Percentiles rank a stretch among this genome's conserved stretches.
phyloP scores from a whole-genome alignment of 2,797 vertebrate species.

The Danio albolineatus region DNA sequence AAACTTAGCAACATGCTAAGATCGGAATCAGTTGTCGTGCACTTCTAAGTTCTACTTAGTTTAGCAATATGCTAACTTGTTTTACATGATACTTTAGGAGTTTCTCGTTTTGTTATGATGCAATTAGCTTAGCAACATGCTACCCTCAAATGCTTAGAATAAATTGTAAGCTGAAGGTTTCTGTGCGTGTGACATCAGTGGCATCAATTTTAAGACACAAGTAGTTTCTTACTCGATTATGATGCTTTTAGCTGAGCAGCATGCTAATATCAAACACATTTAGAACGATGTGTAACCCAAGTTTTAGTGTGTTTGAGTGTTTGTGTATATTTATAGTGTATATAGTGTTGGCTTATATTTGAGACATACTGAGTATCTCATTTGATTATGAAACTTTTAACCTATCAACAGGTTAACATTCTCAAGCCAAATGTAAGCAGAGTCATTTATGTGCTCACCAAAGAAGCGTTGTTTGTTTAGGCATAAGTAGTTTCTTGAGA shows the following conservation, averaged over 20 bases:
- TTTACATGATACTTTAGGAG: no score
- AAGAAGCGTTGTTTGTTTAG: not conserved
- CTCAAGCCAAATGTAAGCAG: not conserved
- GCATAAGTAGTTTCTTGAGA: not conserved
- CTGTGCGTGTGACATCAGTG: no score
- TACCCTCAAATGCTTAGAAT: not conserved
- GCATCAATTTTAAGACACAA: not conserved
- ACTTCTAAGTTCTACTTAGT: no score
- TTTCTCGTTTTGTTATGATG: not conserved
- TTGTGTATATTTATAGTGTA: no score
- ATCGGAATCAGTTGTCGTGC: no score
- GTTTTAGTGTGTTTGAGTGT: not conserved
- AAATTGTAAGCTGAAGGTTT: not conserved
- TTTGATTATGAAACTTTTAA: not conserved
- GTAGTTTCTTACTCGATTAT: not conserved
- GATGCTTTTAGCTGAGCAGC: not conserved
- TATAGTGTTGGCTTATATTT: no score
- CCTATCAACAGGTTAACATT: constrained; percentile 4
- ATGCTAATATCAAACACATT: not conserved
- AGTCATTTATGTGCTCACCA: not conserved
- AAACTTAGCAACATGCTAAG: no score
- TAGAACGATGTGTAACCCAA: not conserved
- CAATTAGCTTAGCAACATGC: not conserved
- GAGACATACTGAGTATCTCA: not conserved
- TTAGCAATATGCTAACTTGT: no score